A percentile compares a stretch with the other conserved stretches of the same genome.
These are phyloP conservation scores for Drosophila ambigua DNA, from an alignment of 1,140 invertebrate species.

Conservation along the genomic window DNA sequence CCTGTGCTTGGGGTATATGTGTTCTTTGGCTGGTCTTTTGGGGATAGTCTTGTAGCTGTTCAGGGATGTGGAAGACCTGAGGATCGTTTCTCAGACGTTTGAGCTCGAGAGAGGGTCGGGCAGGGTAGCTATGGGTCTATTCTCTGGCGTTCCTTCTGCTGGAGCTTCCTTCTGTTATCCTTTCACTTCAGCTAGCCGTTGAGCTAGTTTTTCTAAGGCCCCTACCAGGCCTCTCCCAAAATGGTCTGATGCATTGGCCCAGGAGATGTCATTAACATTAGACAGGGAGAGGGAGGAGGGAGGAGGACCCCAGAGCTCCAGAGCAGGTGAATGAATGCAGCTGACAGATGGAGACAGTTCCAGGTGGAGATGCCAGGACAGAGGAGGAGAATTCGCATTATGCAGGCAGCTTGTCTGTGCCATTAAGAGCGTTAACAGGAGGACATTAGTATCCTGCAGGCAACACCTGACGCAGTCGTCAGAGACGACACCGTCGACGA, in stretches of 20 bases:
- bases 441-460: constrained; percentile 72
- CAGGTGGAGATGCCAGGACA: constrained; percentile 13
- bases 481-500: constrained; percentile 31
- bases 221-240: constrained; percentile 25
- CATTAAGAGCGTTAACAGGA: constrained; percentile 74
- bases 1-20: constrained; percentile 11
- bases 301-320: constrained; percentile 5
- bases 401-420: constrained; percentile 75
- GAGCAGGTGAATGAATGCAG: constrained; percentile 78
- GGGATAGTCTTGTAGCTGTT: background rate
- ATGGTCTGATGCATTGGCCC: constrained; percentile 71
- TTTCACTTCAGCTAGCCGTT: constrained; percentile 37
- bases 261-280: constrained; percentile 79
- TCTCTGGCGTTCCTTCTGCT: background rate
- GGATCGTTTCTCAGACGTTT: too few relatives aligned
- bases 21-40: background rate
- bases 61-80: background rate
- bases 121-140: background rate
- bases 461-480: constrained; percentile 69
- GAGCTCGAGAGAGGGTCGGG: too few relatives aligned
- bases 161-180: constrained; percentile 20
- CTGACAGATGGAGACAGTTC: constrained; percentile 65
- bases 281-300: constrained; percentile 2
- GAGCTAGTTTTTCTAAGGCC: constrained; percentile 59
- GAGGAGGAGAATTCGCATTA: constrained; percentile 64